These are phyloP conservation scores for Capitulum mitella DNA, from an alignment of 2,888 invertebrate species.

Conservation along the genomic window DNA sequence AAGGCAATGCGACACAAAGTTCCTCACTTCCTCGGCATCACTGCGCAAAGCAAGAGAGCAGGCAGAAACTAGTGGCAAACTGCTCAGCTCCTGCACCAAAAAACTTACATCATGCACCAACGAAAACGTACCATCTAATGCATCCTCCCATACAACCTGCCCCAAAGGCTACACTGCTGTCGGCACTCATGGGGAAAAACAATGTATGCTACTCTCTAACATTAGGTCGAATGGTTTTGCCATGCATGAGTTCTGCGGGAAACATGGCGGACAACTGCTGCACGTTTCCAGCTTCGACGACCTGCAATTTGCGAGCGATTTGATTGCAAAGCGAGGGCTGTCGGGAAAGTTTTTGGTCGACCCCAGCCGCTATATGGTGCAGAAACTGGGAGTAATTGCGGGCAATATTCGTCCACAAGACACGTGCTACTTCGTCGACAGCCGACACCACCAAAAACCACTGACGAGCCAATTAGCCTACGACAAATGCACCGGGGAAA, in stretches of 20 bases:
- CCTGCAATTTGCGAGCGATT: neutral
- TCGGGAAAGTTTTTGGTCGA: neutral
- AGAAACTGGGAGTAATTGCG: neutral
- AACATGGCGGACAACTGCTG: conserved; percentile 1
- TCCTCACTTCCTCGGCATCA: too few species aligned
- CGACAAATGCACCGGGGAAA: neutral
- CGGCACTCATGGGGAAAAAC: too few species aligned
- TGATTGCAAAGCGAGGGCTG: neutral
- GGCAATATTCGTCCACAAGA: neutral
- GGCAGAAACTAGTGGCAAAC: too few species aligned
- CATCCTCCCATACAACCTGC: neutral
- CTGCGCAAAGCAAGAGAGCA: too few species aligned
- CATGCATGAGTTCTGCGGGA: conserved; percentile 11
- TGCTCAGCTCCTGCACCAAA: too few species aligned
- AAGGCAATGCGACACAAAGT: too few species aligned
- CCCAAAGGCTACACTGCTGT: too few species aligned
- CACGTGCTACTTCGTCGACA: neutral
- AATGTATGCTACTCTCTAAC: neutral
- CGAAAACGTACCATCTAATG: too few species aligned
- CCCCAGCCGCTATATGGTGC: neutral
- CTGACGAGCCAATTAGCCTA: neutral
- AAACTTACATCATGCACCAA: too few species aligned
- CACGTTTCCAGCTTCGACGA: neutral
- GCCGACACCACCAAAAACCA: neutral
- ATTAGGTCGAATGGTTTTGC: neutral